Evolutionary conservation across 2,113 vertebrate species (phyloP).

Genomic region (Eidolon helvum): DNA sequence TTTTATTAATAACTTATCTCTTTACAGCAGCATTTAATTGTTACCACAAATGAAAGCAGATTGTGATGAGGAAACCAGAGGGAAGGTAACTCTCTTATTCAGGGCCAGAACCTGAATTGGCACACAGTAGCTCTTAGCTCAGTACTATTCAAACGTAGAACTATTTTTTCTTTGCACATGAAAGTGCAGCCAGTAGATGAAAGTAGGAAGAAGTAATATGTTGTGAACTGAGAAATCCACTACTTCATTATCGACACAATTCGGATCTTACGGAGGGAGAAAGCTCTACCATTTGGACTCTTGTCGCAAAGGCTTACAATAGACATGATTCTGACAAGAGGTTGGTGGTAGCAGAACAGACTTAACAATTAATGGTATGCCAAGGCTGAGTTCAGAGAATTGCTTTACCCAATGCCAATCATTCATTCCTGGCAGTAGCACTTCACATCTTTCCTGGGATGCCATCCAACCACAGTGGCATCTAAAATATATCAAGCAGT

Average conservation of each 20-base stretch:
- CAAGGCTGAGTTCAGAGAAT: slow-evolving; percentile 86
- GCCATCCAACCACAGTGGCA: slow-evolving; percentile 87
- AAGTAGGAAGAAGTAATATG: slow-evolving; percentile 57
- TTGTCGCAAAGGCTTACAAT: slow-evolving; percentile 76
- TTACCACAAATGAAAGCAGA: slow-evolving; percentile 34
- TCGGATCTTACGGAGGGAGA: slow-evolving; percentile 60
- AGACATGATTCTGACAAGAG: slow-evolving; percentile 79
- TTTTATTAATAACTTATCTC: slow-evolving; percentile 30
- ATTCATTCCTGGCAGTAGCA: slow-evolving; percentile 88
- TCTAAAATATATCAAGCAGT: slow-evolving; percentile 87
- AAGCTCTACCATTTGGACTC: slow-evolving; percentile 73
- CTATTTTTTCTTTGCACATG: slow-evolving; percentile 58
- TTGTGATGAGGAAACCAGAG: slow-evolving; percentile 40
- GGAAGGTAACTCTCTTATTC: slow-evolving; percentile 44
- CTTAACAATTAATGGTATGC: slow-evolving; percentile 87
- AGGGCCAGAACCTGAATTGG: slow-evolving; percentile 30
- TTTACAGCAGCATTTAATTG: slow-evolving; percentile 20
- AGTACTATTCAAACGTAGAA: slow-evolving; percentile 57
- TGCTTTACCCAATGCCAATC: slow-evolving; percentile 88
- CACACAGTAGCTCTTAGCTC: slow-evolving; percentile 19
- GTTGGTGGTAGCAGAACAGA: slow-evolving; percentile 81
- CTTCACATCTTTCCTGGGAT: slow-evolving; percentile 90
- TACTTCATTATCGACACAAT: slow-evolving; percentile 67
- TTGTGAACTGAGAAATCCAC: slow-evolving; percentile 64
- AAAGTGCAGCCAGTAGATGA: slow-evolving; percentile 56